Base-by-base conservation (phyloP, 2,113 vertebrate species). In the Microtus oregoni region DNA sequence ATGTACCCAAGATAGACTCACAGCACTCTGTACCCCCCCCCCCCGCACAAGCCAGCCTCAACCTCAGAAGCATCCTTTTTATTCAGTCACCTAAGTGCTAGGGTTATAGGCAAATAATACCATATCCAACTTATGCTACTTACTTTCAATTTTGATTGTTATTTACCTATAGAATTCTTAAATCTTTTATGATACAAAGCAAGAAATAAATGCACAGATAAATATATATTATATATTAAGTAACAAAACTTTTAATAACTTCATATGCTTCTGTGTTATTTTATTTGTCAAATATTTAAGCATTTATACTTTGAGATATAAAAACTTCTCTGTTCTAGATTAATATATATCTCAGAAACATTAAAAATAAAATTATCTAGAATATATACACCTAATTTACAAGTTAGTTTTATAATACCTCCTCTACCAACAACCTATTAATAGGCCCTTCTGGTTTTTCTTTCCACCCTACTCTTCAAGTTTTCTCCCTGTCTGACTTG, bases 251-350 rank as follows among this genome's bases (percentile, higher is more conserved):
- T 87, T 94, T 73, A 96, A 82, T 86, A n/a, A 32, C 61, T 83
- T 92, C 30, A 96, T 94, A 89, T 89, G 7, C 83, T 90, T 95
- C 12, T 81, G 32, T 92, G 47, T 8, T 89, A 22, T 85, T 72
- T 94, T 82, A 91, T 65, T 77, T 63, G 63, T 87, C n/a, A 58
- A 92, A 65, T 86, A 96, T 50, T 85, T 72, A 94, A 81, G 77
- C 50, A 86, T 75, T 65, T 78, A 85, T 65, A 72, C 3, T 73
- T 61, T 81, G 22, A 4, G 15, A 92, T 86, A 83, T 90, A 83
- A 92, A 94, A 85, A 86, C 14, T 92, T 68, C 15, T 70, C 44
- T 92, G 20, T 87, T 92, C 28, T 86, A 70, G 52, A 47, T 50
- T 68, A 86, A 67, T 38, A 61, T 26, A 61, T 83, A 41, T 83